Conservation (phyloP, 2,113 vertebrate species). For the Chascanopsetta lugubris region DNA sequence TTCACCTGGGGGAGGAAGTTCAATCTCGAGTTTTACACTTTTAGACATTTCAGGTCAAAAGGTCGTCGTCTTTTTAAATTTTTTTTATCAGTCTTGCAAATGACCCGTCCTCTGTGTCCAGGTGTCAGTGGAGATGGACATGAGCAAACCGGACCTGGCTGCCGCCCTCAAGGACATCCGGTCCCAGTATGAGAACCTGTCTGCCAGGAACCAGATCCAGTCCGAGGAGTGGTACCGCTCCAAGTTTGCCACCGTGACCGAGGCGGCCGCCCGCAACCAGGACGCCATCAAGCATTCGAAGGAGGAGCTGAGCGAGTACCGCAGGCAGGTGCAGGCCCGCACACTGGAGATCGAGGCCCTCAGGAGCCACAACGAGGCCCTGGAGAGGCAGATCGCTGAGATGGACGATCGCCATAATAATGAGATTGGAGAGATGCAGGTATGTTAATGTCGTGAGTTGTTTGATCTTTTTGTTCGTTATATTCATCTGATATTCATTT, state of each 20-base stretch:
- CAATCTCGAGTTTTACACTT: not conserved
- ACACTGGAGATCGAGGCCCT: slow-evolving; percentile 84
- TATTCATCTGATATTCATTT: too few species aligned
- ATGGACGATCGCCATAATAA: slow-evolving; percentile 81
- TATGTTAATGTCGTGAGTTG: slow-evolving; percentile 19
- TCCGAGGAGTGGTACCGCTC: slow-evolving; percentile 86
- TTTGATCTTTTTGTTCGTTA: too few species aligned
- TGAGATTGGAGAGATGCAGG: slow-evolving; percentile 83
- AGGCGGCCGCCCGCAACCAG: slow-evolving; percentile 79
- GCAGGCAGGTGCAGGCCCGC: slow-evolving; percentile 83
- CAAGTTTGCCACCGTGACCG: slow-evolving; percentile 80
- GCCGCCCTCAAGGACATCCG: slow-evolving; percentile 85
- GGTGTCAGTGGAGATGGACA: slow-evolving; percentile 84
- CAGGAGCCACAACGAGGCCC: slow-evolving; percentile 80
- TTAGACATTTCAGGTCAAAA: not conserved
- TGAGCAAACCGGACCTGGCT: slow-evolving; percentile 81
- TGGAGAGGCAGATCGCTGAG: slow-evolving; percentile 83
- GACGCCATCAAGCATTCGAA: slow-evolving; percentile 82
- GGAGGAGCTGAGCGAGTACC: slow-evolving; percentile 84
- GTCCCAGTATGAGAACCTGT: slow-evolving; percentile 82
- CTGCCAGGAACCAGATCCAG: slow-evolving; percentile 81
- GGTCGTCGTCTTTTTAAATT: not conserved
- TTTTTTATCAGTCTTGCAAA: too few species aligned
- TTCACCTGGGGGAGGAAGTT: not conserved
- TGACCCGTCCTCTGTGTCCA: slow-evolving; percentile 32